These are phyloP conservation scores for Muscina levida DNA, from an alignment of 2,888 invertebrate species.

Conservation along the genomic window DNA sequence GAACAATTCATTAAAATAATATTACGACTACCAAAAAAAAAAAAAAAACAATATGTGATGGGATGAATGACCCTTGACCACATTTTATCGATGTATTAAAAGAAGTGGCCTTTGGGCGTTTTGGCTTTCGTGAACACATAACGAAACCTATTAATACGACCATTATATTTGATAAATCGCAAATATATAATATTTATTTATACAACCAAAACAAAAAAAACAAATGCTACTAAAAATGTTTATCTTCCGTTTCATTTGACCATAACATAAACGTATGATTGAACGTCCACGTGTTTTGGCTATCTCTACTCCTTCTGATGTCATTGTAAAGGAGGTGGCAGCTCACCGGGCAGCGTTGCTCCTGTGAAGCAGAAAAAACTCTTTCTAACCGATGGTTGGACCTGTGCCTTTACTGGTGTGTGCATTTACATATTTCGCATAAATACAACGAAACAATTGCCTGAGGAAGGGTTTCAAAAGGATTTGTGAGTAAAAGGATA, in stretches of 20 bases:
- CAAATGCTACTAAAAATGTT: constrained; percentile 21
- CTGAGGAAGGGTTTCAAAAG: constrained; percentile 96
- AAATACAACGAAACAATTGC: constrained; percentile 90
- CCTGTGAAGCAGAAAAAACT: constrained; percentile 85
- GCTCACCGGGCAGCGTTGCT: constrained; percentile 77
- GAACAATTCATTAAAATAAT: too few species aligned
- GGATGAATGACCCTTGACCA: too few species aligned
- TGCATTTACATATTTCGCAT: constrained; percentile 93
- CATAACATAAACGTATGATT: constrained; percentile 29
- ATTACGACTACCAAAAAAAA: too few species aligned
- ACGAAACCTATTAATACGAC: too few species aligned
- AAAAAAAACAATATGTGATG: too few species aligned
- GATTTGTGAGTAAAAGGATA: constrained; percentile 82
- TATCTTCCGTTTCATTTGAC: constrained; percentile 36
- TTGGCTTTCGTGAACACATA: too few species aligned
- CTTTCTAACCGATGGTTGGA: constrained; percentile 92
- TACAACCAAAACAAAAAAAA: not conserved
- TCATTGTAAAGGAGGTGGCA: constrained; percentile 69
- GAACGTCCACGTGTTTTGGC: too few species aligned
- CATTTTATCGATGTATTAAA: too few species aligned
- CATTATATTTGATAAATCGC: not conserved
- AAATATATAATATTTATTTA: constrained; percentile 2
- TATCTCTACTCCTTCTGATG: not conserved
- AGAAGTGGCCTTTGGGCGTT: too few species aligned
- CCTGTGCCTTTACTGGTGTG: constrained; percentile 88